A percentile compares a stretch with the other conserved stretches of the same genome.
These are phyloP conservation scores for Phoxinus phoxinus DNA, from an alignment of 2,113 vertebrate species.

Conservation along the genomic window DNA sequence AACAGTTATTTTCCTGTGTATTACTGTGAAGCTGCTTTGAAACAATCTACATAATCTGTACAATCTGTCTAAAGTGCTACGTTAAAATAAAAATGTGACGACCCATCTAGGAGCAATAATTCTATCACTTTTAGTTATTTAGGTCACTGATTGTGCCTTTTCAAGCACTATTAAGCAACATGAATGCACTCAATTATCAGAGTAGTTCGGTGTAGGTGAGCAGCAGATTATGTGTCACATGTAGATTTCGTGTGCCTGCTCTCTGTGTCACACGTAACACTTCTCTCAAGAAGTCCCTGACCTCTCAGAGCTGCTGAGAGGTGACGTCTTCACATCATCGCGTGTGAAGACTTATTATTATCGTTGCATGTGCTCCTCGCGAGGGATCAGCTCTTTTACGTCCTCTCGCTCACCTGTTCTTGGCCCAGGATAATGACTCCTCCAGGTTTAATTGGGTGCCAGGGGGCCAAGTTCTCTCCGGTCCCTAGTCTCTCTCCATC, in stretches of 20 bases:
- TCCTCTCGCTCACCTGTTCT: conserved; percentile 86
- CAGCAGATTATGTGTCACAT: conserved; percentile 4
- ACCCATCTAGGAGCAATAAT: not conserved
- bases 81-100: not conserved
- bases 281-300: not conserved
- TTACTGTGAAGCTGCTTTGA: not conserved
- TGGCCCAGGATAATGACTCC: conserved; percentile 96
- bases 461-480: conserved; percentile 96
- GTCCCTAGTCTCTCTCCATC: conserved; percentile 94
- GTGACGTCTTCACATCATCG: conserved; percentile 55
- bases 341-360: conserved; percentile 59
- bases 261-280: conserved; percentile 12
- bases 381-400: conserved; percentile 14
- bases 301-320: not conserved
- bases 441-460: conserved; percentile 98
- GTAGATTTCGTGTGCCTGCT: not conserved
- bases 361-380: conserved; percentile 15
- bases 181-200: not conserved
- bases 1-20: not conserved
- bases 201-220: not conserved
- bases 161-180: not conserved
- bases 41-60: not conserved
- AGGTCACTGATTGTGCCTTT: conserved; percentile 10
- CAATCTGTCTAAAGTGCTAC: not conserved
- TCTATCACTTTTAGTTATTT: not conserved